Percentiles rank a stretch among this genome's conserved stretches.
Conservation (phyloP, 2,113 vertebrate species). For the Hiodon alosoides region DNA sequence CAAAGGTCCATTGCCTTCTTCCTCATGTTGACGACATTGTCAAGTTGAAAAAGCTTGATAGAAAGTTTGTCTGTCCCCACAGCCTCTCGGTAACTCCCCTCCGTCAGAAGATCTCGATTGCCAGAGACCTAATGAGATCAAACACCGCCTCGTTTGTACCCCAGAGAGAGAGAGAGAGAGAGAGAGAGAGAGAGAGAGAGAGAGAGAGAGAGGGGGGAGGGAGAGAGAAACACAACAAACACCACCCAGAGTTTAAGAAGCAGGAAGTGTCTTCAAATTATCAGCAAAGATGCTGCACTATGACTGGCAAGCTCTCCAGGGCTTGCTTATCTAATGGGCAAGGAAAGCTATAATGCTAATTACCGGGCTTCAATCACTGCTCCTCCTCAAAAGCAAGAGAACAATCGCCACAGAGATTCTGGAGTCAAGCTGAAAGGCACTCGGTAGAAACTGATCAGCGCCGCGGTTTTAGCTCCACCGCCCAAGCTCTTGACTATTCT, state of each 20-base stretch:
- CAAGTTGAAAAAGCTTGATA: background rate
- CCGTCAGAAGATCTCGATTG: background rate
- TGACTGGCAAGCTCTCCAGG: slow-evolving; percentile 55
- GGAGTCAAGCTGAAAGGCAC: slow-evolving; percentile 42
- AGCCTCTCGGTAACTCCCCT: background rate
- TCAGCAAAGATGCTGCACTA: slow-evolving; percentile 56
- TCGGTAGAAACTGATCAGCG: background rate
- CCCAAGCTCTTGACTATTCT: no score
- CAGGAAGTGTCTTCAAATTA: slow-evolving; percentile 58
- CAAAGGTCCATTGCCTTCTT: background rate
- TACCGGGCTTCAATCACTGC: slow-evolving; percentile 61
- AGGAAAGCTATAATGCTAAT: slow-evolving; percentile 55
- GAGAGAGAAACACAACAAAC: slow-evolving; percentile 17
- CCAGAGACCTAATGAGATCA: background rate
- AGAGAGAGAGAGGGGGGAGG: slow-evolving; percentile 9
- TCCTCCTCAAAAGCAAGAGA: slow-evolving; percentile 60
- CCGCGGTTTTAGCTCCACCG: background rate
- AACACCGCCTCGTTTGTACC: background rate
- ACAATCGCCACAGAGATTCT: slow-evolving; percentile 56
- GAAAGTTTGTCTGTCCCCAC: background rate
- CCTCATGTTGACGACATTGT: background rate
- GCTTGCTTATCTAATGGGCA: slow-evolving; percentile 57
- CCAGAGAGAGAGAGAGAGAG: background rate
- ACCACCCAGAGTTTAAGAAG: slow-evolving; percentile 40
- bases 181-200: slow-evolving; percentile 4